Conservation (phyloP, 2,888 invertebrate species). For the Macrostomum cliftonense region DNA sequence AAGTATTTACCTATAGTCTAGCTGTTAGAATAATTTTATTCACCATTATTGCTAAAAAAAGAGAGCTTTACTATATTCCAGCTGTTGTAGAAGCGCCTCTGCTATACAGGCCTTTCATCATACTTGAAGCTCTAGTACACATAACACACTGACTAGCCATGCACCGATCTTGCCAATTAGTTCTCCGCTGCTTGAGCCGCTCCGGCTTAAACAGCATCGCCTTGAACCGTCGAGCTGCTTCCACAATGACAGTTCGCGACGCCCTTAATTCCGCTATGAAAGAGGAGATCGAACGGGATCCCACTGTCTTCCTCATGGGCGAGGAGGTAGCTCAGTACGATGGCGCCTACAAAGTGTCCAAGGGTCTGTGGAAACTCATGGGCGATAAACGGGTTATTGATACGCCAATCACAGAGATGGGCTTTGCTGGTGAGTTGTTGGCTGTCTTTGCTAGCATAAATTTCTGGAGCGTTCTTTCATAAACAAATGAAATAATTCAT, state of each 20-base stretch:
- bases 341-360: conserved; percentile 67
- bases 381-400: conserved; percentile 88
- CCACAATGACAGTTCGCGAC: conserved; percentile 67
- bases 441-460: no score
- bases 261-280: conserved; percentile 85
- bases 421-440: neutral
- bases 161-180: neutral
- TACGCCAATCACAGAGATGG: conserved; percentile 80
- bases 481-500: no score
- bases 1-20: no score
- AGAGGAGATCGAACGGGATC: conserved; percentile 84
- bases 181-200: neutral
- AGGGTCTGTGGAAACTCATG: conserved; percentile 91
- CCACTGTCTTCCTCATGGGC: conserved; percentile 59
- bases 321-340: conserved; percentile 98
- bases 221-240: neutral
- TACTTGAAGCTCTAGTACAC: no score
- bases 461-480: no score
- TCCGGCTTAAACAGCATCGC: neutral
- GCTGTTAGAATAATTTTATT: no score
- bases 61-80: no score
- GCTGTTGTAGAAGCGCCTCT: no score
- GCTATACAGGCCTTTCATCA: no score
- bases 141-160: no score
- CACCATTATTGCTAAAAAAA: no score